Base-by-base conservation (phyloP, 2,797 vertebrate species). In the Clarias platycephalus region DNA sequence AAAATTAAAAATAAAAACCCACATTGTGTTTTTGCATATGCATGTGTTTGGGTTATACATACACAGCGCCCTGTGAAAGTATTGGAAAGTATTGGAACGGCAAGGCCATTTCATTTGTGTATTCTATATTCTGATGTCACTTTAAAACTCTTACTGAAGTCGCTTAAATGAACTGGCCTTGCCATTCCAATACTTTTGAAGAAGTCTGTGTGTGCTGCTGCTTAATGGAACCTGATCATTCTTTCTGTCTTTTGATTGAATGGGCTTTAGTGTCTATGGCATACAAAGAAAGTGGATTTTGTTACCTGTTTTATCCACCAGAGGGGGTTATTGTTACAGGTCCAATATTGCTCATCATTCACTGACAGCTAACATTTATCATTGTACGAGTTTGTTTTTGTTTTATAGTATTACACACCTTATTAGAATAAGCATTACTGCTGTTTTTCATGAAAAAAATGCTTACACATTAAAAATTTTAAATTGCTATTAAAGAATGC, bases 291-390 rank as follows among this genome's bases (percentile, higher is more conserved):
- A 60, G 2, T 40, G n/a, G 22, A 63, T 8, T 16, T 9, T 58
- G 34, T 55, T 72, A 83, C 60, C 9, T 37, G 15, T 70, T 57
- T 72, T 53, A 40, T 83, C 83, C 88, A 88, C 60, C 31, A 88
- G 88, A 86, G 62, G 81, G 88, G 10, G 83, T 9, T 80, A 80
- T 81, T 53, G 44, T 79, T 80, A 67, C 31, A 71, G 2, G 13
- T 60, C 72, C 9, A 76, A 31, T 12, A 57, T 75, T 31, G 26
- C 53, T 58, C 53, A 22, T 58, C 53, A 58, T 20, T 68, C 58
- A 40, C 37, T 31, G 44, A 49, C 16, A 60, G 0, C 4, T 57
- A 18, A 20, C 28, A 13, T 58, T 12, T 55, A 24, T 24, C 74
- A 24, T 53, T 44, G 22, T 74, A 18, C 44, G 16, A 53, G 44